Base-by-base conservation (phyloP, 23 tunicate species). In the Trididemnum clinides region DNA sequence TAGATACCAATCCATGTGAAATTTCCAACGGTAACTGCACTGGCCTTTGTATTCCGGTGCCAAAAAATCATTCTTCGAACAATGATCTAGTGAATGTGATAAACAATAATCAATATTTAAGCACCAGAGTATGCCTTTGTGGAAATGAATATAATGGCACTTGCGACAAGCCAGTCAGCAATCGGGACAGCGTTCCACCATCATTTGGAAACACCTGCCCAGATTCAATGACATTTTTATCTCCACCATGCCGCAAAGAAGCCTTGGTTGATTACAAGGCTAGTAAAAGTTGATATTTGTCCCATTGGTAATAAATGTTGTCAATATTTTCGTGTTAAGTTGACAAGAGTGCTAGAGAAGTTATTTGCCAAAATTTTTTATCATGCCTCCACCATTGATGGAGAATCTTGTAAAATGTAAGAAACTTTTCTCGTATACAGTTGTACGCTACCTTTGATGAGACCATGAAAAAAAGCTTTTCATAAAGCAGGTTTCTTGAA, bases 1-100 rank as follows among this genome's bases (percentile, higher is more conserved):
- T 65, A 90, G 95, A 50, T 5, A 89, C 34, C 34, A 89, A 86
- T 39, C 90, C 96, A 0, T 91, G 96, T 50, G 63, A 63, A 22
- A 64, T 36, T 26, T 5, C 38, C 22, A 86, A 86, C 39, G 87
- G 86, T 32, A 82, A 86, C 44, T 91, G 96, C 59, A 81, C 90
- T 1, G 96, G 89, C 1, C 77, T 91, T 0, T 91, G 96, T 57
- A 73, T 91, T 25, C 96, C 96, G 0, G 57, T 91, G 15, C 96
- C 96, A 10, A 63, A 82, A 37, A 21, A 34, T 18, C 30, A 38
- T 4, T n/a, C n/a, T 0, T 5, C 66, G 22, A 27, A 64, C 10
- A 39, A 2, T 1, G 50, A 32, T 39, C 20, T 49, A n/a, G 85
- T 37, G 51, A 23, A 49, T 4, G 63, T 31, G 1, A 33, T 19